These are phyloP conservation scores for Athetis lepigone DNA, from an alignment of 2,888 invertebrate genomes.

Conservation along the genomic window DNA sequence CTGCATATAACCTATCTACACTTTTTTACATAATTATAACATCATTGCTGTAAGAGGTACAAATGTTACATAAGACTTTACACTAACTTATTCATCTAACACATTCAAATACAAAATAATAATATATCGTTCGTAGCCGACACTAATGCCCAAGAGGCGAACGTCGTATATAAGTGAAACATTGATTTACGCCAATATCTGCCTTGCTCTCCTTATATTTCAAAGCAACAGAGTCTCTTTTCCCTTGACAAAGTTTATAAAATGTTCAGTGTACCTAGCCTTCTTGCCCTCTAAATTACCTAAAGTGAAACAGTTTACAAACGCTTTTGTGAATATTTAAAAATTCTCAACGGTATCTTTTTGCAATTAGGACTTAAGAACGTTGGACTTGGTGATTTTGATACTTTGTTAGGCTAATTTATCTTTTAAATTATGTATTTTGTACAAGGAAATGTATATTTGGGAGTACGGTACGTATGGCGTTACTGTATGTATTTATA, in stretches of 20 bases:
- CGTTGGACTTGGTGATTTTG: conserved; percentile 37
- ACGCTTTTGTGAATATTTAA: conserved; percentile 67
- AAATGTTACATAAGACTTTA: conserved; percentile 1
- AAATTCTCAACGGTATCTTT: conserved; percentile 64
- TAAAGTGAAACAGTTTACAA: conserved; percentile 65
- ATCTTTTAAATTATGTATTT: conserved; percentile 44
- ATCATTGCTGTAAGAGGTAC: neutral
- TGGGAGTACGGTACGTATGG: neutral
- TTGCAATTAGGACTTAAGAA: conserved; percentile 60
- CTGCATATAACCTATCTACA: too few relatives aligned
- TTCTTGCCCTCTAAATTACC: conserved; percentile 63
- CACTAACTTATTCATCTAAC: conserved; percentile 31
- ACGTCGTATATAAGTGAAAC: conserved; percentile 58
- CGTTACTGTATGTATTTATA: neutral
- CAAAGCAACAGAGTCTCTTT: conserved; percentile 34
- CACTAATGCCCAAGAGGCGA: conserved; percentile 53
- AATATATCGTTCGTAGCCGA: conserved; percentile 37
- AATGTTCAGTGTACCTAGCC: conserved; percentile 52
- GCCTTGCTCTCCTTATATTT: conserved; percentile 30
- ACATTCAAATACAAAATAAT: conserved; percentile 40
- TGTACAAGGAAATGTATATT: conserved; percentile 5
- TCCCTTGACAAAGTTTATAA: conserved; percentile 24
- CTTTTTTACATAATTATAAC: too few relatives aligned
- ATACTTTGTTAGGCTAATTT: conserved; percentile 45
- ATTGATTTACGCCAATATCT: conserved; percentile 52